phyloP scores from a whole-genome alignment of 2,113 vertebrate species.

The Tyrannus savana region DNA sequence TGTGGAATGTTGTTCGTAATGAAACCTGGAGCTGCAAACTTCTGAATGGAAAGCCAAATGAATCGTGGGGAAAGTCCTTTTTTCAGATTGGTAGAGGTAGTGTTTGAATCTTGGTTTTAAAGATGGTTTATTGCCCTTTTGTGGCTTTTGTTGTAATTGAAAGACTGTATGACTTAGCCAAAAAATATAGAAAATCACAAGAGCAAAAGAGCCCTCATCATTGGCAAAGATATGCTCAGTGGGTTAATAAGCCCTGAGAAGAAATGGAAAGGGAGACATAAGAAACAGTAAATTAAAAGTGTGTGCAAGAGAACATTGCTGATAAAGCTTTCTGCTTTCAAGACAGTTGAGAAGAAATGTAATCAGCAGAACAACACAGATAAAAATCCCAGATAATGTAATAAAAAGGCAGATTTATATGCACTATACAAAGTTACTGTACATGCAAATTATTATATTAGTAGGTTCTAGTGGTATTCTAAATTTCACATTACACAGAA shows the following conservation, averaged over 20 bases:
- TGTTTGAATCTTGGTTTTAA: background rate
- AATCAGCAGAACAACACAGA: background rate
- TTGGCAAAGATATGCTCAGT: background rate
- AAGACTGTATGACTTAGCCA: background rate
- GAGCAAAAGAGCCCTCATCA: background rate
- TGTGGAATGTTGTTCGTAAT: background rate
- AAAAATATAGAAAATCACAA: background rate
- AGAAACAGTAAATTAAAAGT: background rate
- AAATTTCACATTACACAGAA: background rate
- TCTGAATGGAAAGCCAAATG: background rate
- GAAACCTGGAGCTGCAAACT: background rate
- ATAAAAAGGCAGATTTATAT: background rate
- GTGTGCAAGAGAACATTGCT: background rate
- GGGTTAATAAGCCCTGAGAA: background rate
- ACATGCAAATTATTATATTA: background rate
- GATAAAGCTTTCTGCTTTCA: background rate
- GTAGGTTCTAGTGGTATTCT: background rate
- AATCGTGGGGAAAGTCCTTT: background rate
- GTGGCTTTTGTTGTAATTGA: background rate
- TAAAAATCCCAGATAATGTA: background rate
- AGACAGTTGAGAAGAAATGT: background rate
- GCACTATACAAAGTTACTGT: background rate
- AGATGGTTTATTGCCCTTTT: background rate
- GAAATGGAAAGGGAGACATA: background rate
- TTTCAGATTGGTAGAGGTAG: background rate